These are phyloP conservation scores for Leptothorax acervorum DNA, from an alignment of 2,888 invertebrate genomes.

Conservation along the genomic window DNA sequence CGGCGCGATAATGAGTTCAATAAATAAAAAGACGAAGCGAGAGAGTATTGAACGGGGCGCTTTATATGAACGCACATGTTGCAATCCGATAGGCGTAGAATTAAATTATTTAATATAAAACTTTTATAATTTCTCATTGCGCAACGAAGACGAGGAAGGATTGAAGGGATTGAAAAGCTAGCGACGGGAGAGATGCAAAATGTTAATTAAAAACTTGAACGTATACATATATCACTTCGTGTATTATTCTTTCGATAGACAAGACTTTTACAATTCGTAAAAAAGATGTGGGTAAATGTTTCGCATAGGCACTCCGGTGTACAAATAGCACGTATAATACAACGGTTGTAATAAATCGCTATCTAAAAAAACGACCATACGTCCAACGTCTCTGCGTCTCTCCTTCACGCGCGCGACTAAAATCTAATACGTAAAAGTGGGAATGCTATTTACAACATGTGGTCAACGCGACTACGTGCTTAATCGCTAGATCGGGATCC, in stretches of 20 bases:
- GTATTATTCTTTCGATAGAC: slow-evolving; percentile 66
- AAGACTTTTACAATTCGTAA: slow-evolving; percentile 72
- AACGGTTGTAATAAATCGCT: slow-evolving; percentile 63
- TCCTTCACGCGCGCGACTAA: slow-evolving; percentile 28
- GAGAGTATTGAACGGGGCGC: slow-evolving; percentile 44
- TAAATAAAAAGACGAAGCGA: slow-evolving; percentile 52
- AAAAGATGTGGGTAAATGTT: slow-evolving; percentile 75
- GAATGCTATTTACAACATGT: slow-evolving; percentile 81
- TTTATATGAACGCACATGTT: slow-evolving; percentile 34
- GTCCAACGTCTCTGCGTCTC: slow-evolving; percentile 1
- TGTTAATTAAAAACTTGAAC: background rate
- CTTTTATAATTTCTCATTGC: background rate
- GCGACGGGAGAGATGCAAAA: background rate
- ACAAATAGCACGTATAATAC: slow-evolving; percentile 72
- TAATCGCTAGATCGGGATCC: slow-evolving; percentile 58
- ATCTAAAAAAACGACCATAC: slow-evolving; percentile 63
- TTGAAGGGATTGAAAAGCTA: background rate
- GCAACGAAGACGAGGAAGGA: background rate
- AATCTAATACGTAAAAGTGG: slow-evolving; percentile 71
- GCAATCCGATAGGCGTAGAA: slow-evolving; percentile 51
- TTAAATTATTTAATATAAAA: slow-evolving; percentile 32
- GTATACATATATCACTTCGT: slow-evolving; percentile 51
- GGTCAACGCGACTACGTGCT: slow-evolving; percentile 61
- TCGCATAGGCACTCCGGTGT: slow-evolving; percentile 76
- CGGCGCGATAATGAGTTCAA: slow-evolving; percentile 64